These are phyloP conservation scores for Semnornis frantzii DNA, from an alignment of 2,113 vertebrate species.

Conservation along the genomic window DNA sequence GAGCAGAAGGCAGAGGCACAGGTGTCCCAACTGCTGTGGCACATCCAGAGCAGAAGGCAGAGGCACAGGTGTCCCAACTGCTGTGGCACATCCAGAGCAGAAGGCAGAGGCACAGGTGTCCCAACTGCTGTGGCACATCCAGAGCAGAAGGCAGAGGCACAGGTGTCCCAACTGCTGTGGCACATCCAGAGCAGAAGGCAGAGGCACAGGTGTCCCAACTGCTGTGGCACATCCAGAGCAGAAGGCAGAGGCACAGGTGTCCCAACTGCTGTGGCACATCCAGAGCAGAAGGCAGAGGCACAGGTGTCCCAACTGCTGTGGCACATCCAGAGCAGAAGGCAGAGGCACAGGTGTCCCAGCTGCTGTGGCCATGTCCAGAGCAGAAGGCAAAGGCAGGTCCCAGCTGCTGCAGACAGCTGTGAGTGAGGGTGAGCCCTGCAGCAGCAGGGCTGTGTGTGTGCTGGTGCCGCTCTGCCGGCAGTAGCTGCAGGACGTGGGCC, in stretches of 20 bases:
- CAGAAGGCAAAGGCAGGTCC: not conserved
- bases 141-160: not conserved
- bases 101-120: not conserved
- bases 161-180: too few species aligned
- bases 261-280: rapidly evolving
- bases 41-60: not conserved
- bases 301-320: rapidly evolving
- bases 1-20: not conserved
- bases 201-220: too few species aligned
- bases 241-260: not conserved
- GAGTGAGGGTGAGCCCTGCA: rapidly evolving
- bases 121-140: rapidly evolving
- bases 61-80: too few species aligned
- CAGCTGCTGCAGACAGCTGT: not conserved
- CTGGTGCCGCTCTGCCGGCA: not conserved
- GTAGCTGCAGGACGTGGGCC: rapidly evolving
- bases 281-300: not conserved
- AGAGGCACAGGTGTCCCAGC: rapidly evolving
- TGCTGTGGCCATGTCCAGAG: rapidly evolving
- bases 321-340: not conserved
- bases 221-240: rapidly evolving
- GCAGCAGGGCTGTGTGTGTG: not conserved
- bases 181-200: not conserved
- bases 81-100: rapidly evolving
- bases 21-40: too few species aligned